Conservation (phyloP, 2,888 invertebrate genomes). For the Graphium colonna region DNA sequence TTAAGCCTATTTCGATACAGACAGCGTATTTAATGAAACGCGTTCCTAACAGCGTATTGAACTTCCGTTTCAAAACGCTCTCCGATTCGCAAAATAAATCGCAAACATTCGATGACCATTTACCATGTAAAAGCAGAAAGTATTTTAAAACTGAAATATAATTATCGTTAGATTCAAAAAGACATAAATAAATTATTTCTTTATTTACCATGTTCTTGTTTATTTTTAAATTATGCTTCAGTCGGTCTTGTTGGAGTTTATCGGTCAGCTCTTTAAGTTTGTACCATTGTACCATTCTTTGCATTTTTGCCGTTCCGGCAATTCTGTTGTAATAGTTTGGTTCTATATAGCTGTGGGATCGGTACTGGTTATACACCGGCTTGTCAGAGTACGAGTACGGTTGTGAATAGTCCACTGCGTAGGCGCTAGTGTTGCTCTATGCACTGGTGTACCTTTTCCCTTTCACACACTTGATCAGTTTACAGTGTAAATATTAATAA, state of each 20-base stretch:
- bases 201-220: conserved; percentile 73
- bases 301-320: conserved; percentile 58
- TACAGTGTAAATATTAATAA: too few relatives aligned
- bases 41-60: too few relatives aligned
- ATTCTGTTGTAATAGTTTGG: conserved; percentile 68
- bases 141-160: conserved; percentile 26
- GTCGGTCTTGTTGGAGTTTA: conserved; percentile 84
- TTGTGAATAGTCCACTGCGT: conserved; percentile 76
- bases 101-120: conserved; percentile 39
- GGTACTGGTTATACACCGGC: conserved; percentile 71
- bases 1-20: too few relatives aligned
- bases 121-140: conserved; percentile 44
- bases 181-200: conserved; percentile 59
- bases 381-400: conserved; percentile 64
- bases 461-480: too few relatives aligned
- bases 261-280: conserved; percentile 85
- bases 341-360: conserved; percentile 56
- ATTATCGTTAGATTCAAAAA: conserved; percentile 66
- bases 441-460: conserved; percentile 60
- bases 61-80: too few relatives aligned
- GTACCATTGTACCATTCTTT: conserved; percentile 81
- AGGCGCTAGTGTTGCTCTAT: conserved; percentile 69
- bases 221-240: too few relatives aligned
- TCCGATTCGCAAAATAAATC: conserved; percentile 19
- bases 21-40: too few relatives aligned